Base-by-base conservation (phyloP, 2,888 invertebrate genomes). In the Malacosoma neustria region DNA sequence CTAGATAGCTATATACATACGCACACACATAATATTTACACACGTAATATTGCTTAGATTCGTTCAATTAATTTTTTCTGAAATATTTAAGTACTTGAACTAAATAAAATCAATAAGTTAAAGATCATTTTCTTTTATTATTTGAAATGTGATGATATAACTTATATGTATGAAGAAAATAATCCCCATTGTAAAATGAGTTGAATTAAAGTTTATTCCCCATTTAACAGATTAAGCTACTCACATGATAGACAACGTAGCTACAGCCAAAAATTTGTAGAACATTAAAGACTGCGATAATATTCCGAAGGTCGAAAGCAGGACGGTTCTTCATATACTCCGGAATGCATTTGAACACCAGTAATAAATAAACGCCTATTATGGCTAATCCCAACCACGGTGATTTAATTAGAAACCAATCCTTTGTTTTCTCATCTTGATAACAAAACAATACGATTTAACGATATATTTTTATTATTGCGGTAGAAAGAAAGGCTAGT, bases 341-440 rank as follows among this genome's bases (percentile, higher is more conserved):
- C 0, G 95, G 95, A 0, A 95, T 92, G 58, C 90, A 77, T 41
- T 87, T 84, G 40, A 88, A 82, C 9, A 95, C 91, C 39, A 91
- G 80, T 41, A 89, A 71, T 35, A 95, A 73, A 64, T 95, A 95
- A 0, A 85, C 43, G 0, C 71, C 57, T 14, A 90, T 72, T 13
- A 93, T 70, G 1, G 66, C 51, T 30, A 92, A 36, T 0, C 90
- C 89, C 0, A 90, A 89, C 81, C 90, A 88, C n/a, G 94, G 91
- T 4, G 90, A 87, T 2, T 87, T 70, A 72, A 94, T 91, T 37
- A 95, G 73, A 32, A 91, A 89, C 89, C 91, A 92, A 45, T 89
- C 85, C 47, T 90, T 88, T 9, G 92, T 90, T 35, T 91, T 76
- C 2, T 81, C 79, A 77, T 91, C 92, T 91, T 59, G 11, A 54